Base-by-base conservation (phyloP, 1,140 invertebrate genomes). In the Schmidtea mediterranea region DNA sequence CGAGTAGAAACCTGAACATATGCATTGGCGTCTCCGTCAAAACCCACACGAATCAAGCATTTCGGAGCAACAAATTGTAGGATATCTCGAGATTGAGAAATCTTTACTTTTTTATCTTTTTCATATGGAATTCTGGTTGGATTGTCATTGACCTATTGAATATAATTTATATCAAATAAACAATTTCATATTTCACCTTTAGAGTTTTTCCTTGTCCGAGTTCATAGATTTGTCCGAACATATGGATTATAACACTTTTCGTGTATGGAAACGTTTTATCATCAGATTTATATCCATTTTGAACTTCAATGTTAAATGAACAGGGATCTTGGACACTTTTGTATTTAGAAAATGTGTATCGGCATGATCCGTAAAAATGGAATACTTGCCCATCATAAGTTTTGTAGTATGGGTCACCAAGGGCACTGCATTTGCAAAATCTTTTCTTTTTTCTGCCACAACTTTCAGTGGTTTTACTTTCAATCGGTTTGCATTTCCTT, bases 351-450 rank as follows among this genome's bases (percentile, higher is more conserved):
- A 51, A 22, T 13, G 43, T 22, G 26, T 52, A 52, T 24, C 19
- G 52, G 24, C 52, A 52, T 10, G 12, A 2, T n/a, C 52, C 52
- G 22, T 37, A 22, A 24, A 52, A 52, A 43, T 52, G 50, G 15
- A 52, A 52, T 6, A 10, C 1, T 22, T 52, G 41, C 10, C 26
- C 36, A 26, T 52, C 49, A 43, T 21, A 52, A 13, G 50, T 52
- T 2, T 6, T 2, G 36, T 52, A 52, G 40, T 52, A 50, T 12
- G 50, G 50, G 23, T 52, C 50, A 24, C 40, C 49, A 6, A 37
- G 10, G 8, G 12, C 49, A n/a, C 13, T 47, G 41, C 50, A 52
- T 22, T n/a, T 46, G 22, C 50, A 52, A n/a, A 19, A 26, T 19
- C 22, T 13, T 46, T 45, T 21, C 18, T 21, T 21, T 24, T 32